Conservation (phyloP, 1,140 invertebrate genomes). For the Drosophila lowei region DNA sequence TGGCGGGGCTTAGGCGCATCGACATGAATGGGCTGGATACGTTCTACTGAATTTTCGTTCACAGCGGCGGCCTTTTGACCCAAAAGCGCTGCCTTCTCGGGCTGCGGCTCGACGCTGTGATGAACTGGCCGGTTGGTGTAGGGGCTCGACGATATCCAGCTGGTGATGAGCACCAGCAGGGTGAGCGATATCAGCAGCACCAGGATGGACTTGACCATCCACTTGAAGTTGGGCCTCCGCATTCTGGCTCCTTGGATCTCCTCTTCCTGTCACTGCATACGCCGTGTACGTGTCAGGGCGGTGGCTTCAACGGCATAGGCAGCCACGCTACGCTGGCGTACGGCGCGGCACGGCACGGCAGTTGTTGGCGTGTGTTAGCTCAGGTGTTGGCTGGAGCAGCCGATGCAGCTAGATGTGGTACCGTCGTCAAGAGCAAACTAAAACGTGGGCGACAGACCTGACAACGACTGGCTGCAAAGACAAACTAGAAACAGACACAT, state of each 20-base stretch:
- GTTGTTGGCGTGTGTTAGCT: constrained; percentile 21
- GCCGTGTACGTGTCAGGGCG: constrained; percentile 58
- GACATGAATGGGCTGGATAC: too few relatives aligned
- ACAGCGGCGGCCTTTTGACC: neutral
- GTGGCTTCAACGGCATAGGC: neutral
- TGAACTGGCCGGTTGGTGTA: constrained; percentile 69
- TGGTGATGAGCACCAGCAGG: constrained; percentile 69
- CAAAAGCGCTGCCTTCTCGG: constrained; percentile 10
- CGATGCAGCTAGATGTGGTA: constrained; percentile 8
- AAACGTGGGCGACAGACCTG: constrained; percentile 5
- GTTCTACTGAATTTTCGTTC: neutral
- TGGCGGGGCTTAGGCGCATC: neutral
- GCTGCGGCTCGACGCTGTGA: constrained; percentile 48
- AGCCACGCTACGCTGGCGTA: too few relatives aligned
- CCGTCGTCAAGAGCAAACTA: constrained; percentile 9
- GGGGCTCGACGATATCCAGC: constrained; percentile 73
- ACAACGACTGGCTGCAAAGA: constrained; percentile 6
- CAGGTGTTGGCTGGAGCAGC: constrained; percentile 22
- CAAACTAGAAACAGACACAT: constrained; percentile 2
- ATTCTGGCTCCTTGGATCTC: constrained; percentile 35
- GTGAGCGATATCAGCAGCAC: constrained; percentile 61
- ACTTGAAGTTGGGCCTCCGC: constrained; percentile 79
- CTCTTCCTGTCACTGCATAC: constrained; percentile 6
- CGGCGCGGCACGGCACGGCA: neutral
- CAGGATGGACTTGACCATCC: constrained; percentile 67